Evolutionary conservation across 2,888 invertebrate species (phyloP), one percentile per base, ranked within the genome.

Genomic region (Agrochola litura): DNA sequence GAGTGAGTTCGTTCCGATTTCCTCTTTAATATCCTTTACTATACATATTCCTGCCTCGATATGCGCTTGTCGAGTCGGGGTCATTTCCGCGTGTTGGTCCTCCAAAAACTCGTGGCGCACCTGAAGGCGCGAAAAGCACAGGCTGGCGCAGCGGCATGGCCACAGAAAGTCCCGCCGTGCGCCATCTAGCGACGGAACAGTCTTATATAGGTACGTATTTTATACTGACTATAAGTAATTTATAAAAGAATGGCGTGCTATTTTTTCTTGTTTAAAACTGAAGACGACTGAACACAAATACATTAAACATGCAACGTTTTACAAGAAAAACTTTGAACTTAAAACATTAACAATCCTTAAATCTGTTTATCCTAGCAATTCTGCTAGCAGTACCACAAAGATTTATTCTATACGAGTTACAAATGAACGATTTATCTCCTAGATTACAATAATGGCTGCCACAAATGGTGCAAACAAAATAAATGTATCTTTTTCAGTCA

Each of bases 341-440:
- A 68, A 77, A 87, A 73, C 58, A 78, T 83, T 76, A 78, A 60
- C 78, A 77, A 69, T 64, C 79, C 65, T 76, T 75, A 68, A 81
- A 81, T 82, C 74, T 76, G 75, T 85, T 85, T 89, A 87, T 87
- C 83, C 82, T 60, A 81, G 72, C 61, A 63, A 74, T 84, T 82
- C 73, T 77, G 69, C 70, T 66, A 75, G 76, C 79, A 71, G 81
- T 77, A 78, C 79, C 76, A 73, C 79, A 74, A 85, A 82, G 83
- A 90, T 90, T 90, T 90, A 90, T 90, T 68, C 71, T 82, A 72
- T 77, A 70, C 74, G 77, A 86, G 83, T 86, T 87, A 90, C 88
- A 89, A 90, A 90, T 89, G 85, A 88, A 87, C 87, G 84, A 89
- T 90, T 89, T 90, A 90, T 90, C 91, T 88, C 81, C 69, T 79